Evolutionary conservation across 2,888 invertebrate genomes (phyloP).

Genomic region (Agriopis aurantiaria): DNA sequence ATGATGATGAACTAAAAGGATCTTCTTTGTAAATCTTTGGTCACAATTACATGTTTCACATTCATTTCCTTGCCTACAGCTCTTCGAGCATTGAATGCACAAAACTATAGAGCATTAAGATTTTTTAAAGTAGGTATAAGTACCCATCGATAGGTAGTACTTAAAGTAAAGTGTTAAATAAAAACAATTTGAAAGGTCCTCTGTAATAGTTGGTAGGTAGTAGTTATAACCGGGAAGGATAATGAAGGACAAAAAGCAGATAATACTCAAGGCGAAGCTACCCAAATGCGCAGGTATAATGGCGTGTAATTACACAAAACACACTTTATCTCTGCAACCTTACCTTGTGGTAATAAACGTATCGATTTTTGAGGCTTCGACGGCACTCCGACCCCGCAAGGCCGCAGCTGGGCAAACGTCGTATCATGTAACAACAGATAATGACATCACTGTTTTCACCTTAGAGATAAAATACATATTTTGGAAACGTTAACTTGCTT

Average conservation of each 20-base stretch:
- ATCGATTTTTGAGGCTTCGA: constrained; percentile 60
- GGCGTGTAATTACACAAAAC: constrained; percentile 39
- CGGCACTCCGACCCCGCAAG: constrained; percentile 74
- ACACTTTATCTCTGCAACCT: constrained; percentile 49
- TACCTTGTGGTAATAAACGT: constrained; percentile 46
- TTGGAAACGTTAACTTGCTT: constrained; percentile 39
- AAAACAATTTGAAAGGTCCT: constrained; percentile 14
- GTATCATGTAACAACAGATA: constrained; percentile 65
- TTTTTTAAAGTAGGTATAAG: neutral
- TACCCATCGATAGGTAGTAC: neutral
- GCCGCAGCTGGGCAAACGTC: constrained; percentile 79
- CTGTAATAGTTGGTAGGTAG: neutral
- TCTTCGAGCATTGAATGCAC: too few relatives aligned
- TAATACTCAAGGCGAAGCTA: constrained; percentile 27
- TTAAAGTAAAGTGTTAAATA: constrained; percentile 3
- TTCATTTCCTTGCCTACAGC: too few relatives aligned
- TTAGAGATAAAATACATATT: constrained; percentile 50
- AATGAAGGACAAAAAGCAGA: constrained; percentile 29
- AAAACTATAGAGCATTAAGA: too few relatives aligned
- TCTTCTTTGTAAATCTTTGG: too few relatives aligned
- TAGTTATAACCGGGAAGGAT: constrained; percentile 22
- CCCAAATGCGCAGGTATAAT: constrained; percentile 32
- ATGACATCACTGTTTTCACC: constrained; percentile 71
- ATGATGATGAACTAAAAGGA: too few relatives aligned
- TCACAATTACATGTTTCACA: too few relatives aligned